Evolutionary conservation across 1,140 invertebrate genomes (phyloP).

Genomic region (Achroia grisella): DNA sequence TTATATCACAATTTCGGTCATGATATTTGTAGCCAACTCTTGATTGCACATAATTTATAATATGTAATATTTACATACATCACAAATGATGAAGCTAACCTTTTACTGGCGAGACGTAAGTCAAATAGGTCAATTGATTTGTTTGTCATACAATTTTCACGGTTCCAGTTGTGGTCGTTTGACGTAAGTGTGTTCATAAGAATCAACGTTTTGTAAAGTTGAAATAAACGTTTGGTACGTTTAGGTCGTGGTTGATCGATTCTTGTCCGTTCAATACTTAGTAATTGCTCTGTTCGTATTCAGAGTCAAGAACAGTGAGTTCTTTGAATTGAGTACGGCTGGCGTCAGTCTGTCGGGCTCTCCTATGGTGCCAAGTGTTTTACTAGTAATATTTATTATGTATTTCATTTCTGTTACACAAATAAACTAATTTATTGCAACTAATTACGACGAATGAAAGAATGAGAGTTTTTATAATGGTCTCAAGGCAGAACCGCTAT

Average conservation of each 20-base stretch:
- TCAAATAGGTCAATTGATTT: slow-evolving; percentile 13
- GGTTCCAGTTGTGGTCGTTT: slow-evolving; percentile 2
- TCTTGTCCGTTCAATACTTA: background rate
- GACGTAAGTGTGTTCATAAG: background rate
- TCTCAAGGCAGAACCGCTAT: no score
- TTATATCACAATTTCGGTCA: no score
- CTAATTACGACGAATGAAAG: no score
- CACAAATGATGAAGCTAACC: background rate
- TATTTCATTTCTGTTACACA: no score
- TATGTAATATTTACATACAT: background rate
- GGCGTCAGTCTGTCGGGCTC: slow-evolving; percentile 38
- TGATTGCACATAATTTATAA: no score
- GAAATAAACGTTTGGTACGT: background rate
- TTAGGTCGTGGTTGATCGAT: slow-evolving; percentile 1
- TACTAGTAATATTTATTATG: no score
- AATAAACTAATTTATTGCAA: no score
- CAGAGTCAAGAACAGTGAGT: slow-evolving; percentile 39
- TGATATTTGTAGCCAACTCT: no score
- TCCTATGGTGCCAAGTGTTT: no score
- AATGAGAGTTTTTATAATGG: no score
- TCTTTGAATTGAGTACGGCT: slow-evolving; percentile 27
- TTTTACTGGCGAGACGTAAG: background rate
- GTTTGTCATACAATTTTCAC: slow-evolving; percentile 11
- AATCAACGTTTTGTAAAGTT: background rate
- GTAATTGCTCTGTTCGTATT: slow-evolving; percentile 22